phyloP scores from a whole-genome alignment of 2,113 vertebrate genomes.

The western clawed frog (Xenopus tropicalis) region UCB_Xtro_10.0 CM004449.2:40116001-40116500 shows the following conservation, averaged over 20 bases:
- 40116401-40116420: no score
- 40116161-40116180: slow-evolving; percentile 28
- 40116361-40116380: no score
- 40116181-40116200: slow-evolving; percentile 22
- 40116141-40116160: slow-evolving; percentile 11
- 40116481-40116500: no score
- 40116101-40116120: slow-evolving; percentile 7
- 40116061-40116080: slow-evolving; percentile 29
- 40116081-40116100: slow-evolving; percentile 31
- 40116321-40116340: neutral
- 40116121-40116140: slow-evolving; percentile 22
- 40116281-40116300: slow-evolving; percentile 7
- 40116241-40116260: slow-evolving; percentile 16
- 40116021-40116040: slow-evolving; percentile 9
- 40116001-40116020: slow-evolving; percentile 27
- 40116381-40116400: no score
- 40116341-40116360: no score
- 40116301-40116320: slow-evolving; percentile 6
- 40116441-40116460: no score
- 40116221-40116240: slow-evolving; percentile 37
- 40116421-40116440: no score
- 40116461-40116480: no score
- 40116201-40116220: slow-evolving; percentile 24
- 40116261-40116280: slow-evolving; percentile 22
- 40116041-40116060: slow-evolving; percentile 28